Base-by-base conservation (phyloP, 2,888 invertebrate species). In the Drosophila helvetica region DNA sequence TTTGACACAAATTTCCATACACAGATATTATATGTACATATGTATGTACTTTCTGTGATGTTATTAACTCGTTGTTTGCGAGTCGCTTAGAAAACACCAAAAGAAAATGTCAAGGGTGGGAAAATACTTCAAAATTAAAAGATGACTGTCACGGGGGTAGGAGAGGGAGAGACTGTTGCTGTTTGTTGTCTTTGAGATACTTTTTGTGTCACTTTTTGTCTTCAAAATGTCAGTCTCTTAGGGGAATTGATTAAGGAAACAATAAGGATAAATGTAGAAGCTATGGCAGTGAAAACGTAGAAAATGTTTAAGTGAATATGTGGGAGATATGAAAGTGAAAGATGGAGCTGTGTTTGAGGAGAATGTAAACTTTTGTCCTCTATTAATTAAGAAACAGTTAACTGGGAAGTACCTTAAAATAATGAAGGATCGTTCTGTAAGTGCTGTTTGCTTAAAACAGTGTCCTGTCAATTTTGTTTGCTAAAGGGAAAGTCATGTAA, bases 71-170 rank as follows among this genome's bases (percentile, higher is more conserved):
- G 65, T 80, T 81, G 45, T 46, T 5, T 2, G 33, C 52, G 66
- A 80, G 72, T 80, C 80, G 75, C 78, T 80, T 75, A 55, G 54
- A 69, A 69, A 61, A 71, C 71, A 74, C 43, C 71, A 74, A 64
- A 38, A 43, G 45, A 63, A 72, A 62, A 68, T 66, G 30, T 56
- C 50, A 46, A 55, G 55, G 45, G 54, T 19, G 18, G 15, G 9
- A 15, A 69, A 50, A 27, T 50, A 57, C 56, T 67, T 67, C 15
- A 30, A 56, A 67, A 67, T 67, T 67, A 69, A 67, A 67, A 38
- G 10, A 10, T 5, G 5, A 38, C 6, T 15, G 33, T 2, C 12
- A 38, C 3, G 15, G 33, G 15, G 33, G 33, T 2, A 3, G 30
- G 30, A 33, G 33, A 4, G 33, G 22, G 25, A 0, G 7, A 8